Evolutionary conservation across 2,888 invertebrate species (phyloP).

Genomic region (Xanthia togata): DNA sequence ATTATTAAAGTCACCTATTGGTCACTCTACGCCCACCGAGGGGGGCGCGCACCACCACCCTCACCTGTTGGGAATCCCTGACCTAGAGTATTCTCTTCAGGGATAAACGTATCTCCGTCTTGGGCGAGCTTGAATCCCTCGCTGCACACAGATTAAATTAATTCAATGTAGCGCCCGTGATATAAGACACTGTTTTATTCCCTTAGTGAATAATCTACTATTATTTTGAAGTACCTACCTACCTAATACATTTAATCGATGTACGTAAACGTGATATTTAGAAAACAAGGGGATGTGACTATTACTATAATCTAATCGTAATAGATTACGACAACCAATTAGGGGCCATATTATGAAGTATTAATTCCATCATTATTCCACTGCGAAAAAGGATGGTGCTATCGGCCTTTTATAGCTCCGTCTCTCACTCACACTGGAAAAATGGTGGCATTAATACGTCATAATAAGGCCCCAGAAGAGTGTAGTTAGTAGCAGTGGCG

Average conservation of each 20-base stretch:
- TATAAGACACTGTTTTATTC: not conserved
- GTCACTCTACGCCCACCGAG: no score
- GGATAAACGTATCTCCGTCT: not conserved
- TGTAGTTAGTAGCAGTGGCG: conserved; percentile 29
- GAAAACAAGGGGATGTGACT: conserved; percentile 45
- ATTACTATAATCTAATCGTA: conserved; percentile 42
- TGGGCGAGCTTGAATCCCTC: not conserved
- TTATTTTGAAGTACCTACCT: not conserved
- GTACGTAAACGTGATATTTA: conserved; percentile 21
- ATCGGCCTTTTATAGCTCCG: no score
- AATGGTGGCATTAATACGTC: no score
- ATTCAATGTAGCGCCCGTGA: not conserved
- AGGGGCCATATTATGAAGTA: no score
- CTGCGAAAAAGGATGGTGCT: no score
- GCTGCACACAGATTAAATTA: not conserved
- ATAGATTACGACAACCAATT: conserved; percentile 49
- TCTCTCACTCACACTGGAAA: no score
- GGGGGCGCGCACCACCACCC: no score
- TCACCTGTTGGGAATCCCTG: no score
- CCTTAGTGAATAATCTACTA: conserved; percentile 5
- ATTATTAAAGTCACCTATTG: no score
- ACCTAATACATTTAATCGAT: not conserved
- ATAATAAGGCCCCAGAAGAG: no score
- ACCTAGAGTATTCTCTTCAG: not conserved
- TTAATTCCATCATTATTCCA: no score